Base-by-base conservation (phyloP, 2,797 vertebrate genomes). In the Phalloptychus januarius region DNA sequence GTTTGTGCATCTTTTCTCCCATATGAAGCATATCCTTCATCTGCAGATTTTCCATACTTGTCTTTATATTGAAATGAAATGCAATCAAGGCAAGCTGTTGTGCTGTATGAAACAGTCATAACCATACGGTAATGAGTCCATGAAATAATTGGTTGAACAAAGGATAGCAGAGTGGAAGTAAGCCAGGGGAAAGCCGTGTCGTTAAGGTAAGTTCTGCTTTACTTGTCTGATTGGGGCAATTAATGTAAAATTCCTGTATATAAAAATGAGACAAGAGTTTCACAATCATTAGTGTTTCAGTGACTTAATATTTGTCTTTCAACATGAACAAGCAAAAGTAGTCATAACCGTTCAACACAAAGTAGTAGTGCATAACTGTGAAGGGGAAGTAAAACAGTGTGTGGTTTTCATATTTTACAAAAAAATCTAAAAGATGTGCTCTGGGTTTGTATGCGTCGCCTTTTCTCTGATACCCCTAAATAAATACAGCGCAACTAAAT, bases 21-120 rank as follows among this genome's bases (percentile, higher is more conserved):
- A 70, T 87, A 65, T 83, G 74, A 85, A 89, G 81, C 76, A 74
- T 71, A 54, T 77, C 86, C 83, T 87, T 82, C 81, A 77, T 78
- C 71, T 79, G 72, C 79, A 80, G 11, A 74, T 85, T 83, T 86
- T 80, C 83, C 72, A 75, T 74, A 63, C 69, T 73, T 58, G 28
- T 72, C 82, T 70, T 84, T 70, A 76, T 11, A 28, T 56, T 84
- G 56, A 87, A 83, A 80, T 87, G 15, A 33, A 86, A 56, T 77
- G 67, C 65, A 83, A 58, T 81, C 50, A 75, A 84, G 79, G 79
- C 52, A 36, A 70, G 78, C 44, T 65, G 40, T 70, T 13, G 38
- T 20, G 42, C 44, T 79, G 69, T 85, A 75, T 72, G 45, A 77
- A 83, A 78, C 13, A 69, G 36, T 71, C 5, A 0, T 73, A 45